phyloP scores from a whole-genome alignment of 1,140 invertebrate species.

The Plectus sambesii region DNA sequence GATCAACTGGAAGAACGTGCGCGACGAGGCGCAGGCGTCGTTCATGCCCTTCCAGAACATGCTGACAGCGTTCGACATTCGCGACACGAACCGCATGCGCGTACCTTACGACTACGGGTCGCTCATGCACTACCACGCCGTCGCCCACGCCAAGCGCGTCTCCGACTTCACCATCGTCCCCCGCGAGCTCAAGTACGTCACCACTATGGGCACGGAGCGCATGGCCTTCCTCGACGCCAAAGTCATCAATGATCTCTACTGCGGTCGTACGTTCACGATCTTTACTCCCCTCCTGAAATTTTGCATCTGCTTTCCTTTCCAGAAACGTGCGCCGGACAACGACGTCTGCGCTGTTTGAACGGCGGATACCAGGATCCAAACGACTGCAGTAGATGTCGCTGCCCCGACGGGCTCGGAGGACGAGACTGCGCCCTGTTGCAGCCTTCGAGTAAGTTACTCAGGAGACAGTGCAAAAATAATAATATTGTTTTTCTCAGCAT shows the following conservation, averaged over 20 bases:
- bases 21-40: slow-evolving; percentile 40
- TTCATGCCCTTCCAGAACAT: slow-evolving; percentile 45
- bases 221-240: slow-evolving; percentile 47
- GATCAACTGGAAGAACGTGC: slow-evolving; percentile 46
- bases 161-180: slow-evolving; percentile 46
- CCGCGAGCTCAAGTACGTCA: slow-evolving; percentile 46
- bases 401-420: slow-evolving; percentile 43
- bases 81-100: slow-evolving; percentile 36
- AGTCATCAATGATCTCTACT: slow-evolving; percentile 46
- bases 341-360: slow-evolving; percentile 29
- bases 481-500: slow-evolving; percentile 25
- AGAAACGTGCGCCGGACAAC: slow-evolving; percentile 26
- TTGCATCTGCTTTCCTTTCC: slow-evolving; percentile 8
- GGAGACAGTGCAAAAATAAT: neutral
- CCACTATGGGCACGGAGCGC: slow-evolving; percentile 45
- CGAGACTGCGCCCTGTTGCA: slow-evolving; percentile 39
- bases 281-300: slow-evolving; percentile 5
- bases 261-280: slow-evolving; percentile 30
- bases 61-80: slow-evolving; percentile 44
- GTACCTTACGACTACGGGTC: slow-evolving; percentile 46
- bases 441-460: slow-evolving; percentile 32
- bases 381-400: slow-evolving; percentile 36
- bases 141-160: slow-evolving; percentile 27
- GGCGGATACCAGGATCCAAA: slow-evolving; percentile 45
- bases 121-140: slow-evolving; percentile 47